Evolutionary conservation across 2,113 vertebrate genomes (phyloP), one percentile per base, ranked within the genome.

Genomic region (Phaethon lepturus): DNA sequence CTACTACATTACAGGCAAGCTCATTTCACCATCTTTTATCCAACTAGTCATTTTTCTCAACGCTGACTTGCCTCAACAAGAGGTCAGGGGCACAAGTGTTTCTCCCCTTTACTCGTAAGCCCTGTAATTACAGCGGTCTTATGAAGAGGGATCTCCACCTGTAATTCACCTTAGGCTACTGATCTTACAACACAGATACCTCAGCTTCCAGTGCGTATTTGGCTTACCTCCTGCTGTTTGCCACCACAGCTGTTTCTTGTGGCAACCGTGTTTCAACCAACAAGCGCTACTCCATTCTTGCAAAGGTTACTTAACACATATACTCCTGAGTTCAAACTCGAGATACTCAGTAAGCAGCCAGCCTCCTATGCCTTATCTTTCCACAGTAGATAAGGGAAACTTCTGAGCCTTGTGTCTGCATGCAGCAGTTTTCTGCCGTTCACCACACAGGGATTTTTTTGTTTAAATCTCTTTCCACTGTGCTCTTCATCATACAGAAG

Each of bases 131-230:
- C 53, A 68, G 5, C 8, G 0, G 9, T 49, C 22, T 45, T 29
- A 72, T 0, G 4, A 91, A 59, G 35, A 59, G 20, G 38, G 33
- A 56, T 82, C 56, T 52, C 69, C 24, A 45, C n/a, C 11, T 62
- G 26, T 44, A 76, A 29, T 28, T 56, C 44, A 64, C 93, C 68
- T 29, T 13, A 75, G 89, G 96, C 77, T 89, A 93, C 91, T 56
- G 73, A 90, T 96, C 66, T 93, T 72, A 40, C 3, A 44, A 83
- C 59, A 77, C 0, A 26, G 31, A 49, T 19, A 63, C 2, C 9
- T 68, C 47, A 58, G 75, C 49, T 72, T 50, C 29, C 26, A 28
- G 69, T 1, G 3, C 5, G 12, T 20, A 24, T 47, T 91, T 81
- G 81, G 11, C 19, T 89, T 24, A 52, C 49, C 26, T 89, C n/a